Conservation (phyloP, 2,888 invertebrate genomes). For the Lasioglossum calceatum region DNA sequence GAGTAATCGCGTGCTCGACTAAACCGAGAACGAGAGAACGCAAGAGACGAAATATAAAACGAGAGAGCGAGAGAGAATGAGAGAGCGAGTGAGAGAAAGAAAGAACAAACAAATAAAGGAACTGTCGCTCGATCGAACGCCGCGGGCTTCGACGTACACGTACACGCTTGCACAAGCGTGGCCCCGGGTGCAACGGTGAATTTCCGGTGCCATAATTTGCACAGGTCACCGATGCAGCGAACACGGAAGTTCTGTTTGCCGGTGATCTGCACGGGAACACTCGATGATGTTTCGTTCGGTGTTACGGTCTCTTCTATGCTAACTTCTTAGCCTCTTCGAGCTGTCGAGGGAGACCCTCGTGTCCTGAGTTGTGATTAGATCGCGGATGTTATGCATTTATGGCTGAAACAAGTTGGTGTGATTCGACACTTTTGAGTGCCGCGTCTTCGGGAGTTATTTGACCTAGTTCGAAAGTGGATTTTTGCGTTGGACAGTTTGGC, state of each 20-base stretch:
- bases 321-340: background rate
- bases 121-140: slow-evolving; percentile 14
- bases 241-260: slow-evolving; percentile 5
- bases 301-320: background rate
- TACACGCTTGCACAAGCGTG: background rate
- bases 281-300: background rate
- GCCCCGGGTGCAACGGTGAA: slow-evolving; percentile 25
- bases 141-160: slow-evolving; percentile 16
- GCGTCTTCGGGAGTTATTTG: background rate
- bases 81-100: background rate
- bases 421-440: background rate
- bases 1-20: slow-evolving; percentile 55
- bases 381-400: background rate
- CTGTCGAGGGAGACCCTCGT: background rate
- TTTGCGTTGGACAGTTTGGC: too few relatives aligned
- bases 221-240: background rate
- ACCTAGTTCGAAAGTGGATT: too few relatives aligned
- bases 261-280: background rate
- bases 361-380: background rate
- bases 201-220: background rate
- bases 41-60: background rate
- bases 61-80: slow-evolving; percentile 2
- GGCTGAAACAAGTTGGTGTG: too few relatives aligned
- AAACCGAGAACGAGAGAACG: background rate
- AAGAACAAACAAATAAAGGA: background rate